phyloP scores from a whole-genome alignment of 2,113 vertebrate genomes.

The Ivindomyrus marchei region DNA sequence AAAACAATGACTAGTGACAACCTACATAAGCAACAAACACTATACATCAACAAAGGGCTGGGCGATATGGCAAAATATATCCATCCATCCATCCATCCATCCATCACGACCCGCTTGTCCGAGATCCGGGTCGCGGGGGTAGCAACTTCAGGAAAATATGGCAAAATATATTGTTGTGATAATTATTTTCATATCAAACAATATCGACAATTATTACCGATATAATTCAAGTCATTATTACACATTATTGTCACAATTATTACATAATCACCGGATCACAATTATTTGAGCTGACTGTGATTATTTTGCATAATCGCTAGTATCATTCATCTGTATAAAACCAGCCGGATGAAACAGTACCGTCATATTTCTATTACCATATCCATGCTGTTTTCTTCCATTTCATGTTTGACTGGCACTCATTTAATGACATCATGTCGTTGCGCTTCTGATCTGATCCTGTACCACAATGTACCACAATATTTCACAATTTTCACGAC shows the following conservation, averaged over 20 bases:
- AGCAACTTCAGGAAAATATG: no score
- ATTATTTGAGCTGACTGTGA: neutral
- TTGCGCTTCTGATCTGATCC: no score
- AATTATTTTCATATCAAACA: neutral
- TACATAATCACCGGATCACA: neutral
- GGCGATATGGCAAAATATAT: neutral
- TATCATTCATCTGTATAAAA: neutral
- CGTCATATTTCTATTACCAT: neutral
- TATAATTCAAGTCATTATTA: neutral
- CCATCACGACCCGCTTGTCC: no score
- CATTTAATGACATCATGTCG: no score
- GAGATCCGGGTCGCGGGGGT: no score
- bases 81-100: no score
- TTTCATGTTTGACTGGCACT: no score
- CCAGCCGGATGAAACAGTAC: neutral
- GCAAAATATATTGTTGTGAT: neutral
- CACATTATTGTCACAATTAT: neutral
- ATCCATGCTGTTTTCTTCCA: no score
- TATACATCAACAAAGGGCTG: neutral
- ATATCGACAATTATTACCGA: neutral
- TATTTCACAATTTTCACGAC: no score
- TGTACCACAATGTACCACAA: no score
- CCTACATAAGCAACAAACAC: neutral
- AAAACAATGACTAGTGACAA: neutral
- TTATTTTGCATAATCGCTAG: neutral